Conservation (phyloP, 2,113 vertebrate species). For the Nannospalax galili region DNA sequence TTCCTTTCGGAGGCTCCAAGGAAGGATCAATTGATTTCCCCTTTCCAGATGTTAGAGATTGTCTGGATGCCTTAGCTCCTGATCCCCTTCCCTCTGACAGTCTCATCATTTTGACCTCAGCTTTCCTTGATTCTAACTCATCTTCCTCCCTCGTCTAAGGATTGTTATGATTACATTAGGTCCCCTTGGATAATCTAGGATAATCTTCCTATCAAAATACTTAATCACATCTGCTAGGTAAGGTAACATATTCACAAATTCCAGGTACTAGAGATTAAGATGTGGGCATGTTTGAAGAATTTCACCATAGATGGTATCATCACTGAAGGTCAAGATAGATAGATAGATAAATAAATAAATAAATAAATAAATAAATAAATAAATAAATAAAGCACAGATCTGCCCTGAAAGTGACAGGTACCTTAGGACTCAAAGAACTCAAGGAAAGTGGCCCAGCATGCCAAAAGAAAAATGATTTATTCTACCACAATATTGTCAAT, state of each 20-base stretch:
- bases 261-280: not conserved
- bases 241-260: not conserved
- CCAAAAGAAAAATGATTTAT: not conserved
- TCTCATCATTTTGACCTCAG: not conserved
- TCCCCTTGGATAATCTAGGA: not conserved
- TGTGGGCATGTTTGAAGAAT: not conserved
- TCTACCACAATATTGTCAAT: not conserved
- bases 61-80: not conserved
- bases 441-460: not conserved
- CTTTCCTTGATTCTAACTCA: not conserved
- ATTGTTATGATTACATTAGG: not conserved
- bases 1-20: not conserved
- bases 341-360: not conserved
- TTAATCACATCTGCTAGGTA: constrained; percentile 3
- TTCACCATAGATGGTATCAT: not conserved
- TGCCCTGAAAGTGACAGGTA: not conserved
- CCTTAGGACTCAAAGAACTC: not conserved
- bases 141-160: not conserved
- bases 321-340: not conserved
- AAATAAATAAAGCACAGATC: not conserved
- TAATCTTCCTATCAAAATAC: not conserved
- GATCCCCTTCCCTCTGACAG: not conserved
- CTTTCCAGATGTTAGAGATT: not conserved
- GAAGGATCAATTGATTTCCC: not conserved
- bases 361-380: too few relatives aligned